These are phyloP conservation scores for Calameuta idolon DNA, from an alignment of 2,888 invertebrate genomes.

Conservation along the genomic window DNA sequence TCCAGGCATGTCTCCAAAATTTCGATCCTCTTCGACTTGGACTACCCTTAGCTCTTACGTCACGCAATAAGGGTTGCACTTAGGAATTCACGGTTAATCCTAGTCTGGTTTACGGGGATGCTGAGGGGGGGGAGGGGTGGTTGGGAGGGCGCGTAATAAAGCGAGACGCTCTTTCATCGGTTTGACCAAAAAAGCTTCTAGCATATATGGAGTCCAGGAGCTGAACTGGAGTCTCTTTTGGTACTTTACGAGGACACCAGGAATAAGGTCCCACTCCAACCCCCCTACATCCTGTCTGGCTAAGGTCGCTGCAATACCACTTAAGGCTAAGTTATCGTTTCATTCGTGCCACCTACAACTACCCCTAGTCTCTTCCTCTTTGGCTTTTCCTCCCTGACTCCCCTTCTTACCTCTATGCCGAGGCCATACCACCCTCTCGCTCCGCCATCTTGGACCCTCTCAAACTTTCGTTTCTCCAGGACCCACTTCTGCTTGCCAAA, in stretches of 20 bases:
- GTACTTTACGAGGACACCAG: constrained; percentile 10
- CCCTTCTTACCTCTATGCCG: constrained; percentile 14
- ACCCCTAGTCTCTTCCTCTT: constrained; percentile 16
- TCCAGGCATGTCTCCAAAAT: neutral
- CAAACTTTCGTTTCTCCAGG: neutral
- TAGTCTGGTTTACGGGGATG: neutral
- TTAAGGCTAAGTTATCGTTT: constrained; percentile 28
- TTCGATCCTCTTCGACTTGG: neutral
- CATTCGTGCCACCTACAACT: constrained; percentile 7
- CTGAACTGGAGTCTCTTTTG: constrained; percentile 2
- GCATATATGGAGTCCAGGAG: neutral
- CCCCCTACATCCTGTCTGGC: constrained; percentile 8
- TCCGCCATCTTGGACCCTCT: neutral
- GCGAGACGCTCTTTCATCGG: neutral
- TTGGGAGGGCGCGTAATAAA: neutral
- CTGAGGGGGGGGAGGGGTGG: neutral
- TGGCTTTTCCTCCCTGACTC: neutral
- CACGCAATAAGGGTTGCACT: neutral
- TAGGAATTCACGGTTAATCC: neutral
- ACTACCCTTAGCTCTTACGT: neutral
- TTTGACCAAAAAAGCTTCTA: constrained; percentile 6
- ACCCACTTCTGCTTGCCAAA: neutral
- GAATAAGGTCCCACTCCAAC: neutral
- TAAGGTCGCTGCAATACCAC: constrained; percentile 25
- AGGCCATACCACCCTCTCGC: neutral